These are phyloP conservation scores for Aphaenogaster floridana DNA, from an alignment of 1,140 invertebrate species.

Conservation along the genomic window DNA sequence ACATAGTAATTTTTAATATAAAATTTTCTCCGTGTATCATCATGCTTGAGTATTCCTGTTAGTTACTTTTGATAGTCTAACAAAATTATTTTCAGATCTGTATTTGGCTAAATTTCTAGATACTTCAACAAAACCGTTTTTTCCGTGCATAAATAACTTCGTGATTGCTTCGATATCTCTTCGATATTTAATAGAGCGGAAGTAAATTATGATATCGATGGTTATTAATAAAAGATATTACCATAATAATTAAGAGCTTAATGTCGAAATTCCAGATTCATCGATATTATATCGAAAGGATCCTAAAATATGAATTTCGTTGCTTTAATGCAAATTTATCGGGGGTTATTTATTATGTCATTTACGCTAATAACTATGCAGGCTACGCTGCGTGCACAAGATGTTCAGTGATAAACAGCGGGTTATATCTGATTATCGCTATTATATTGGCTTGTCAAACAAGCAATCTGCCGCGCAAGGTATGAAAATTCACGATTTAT, in stretches of 20 bases:
- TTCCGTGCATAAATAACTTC: neutral
- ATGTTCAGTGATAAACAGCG: neutral
- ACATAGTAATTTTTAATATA: no score
- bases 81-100: no score
- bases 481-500: slow-evolving; percentile 24
- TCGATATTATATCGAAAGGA: neutral
- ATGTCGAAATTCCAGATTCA: neutral
- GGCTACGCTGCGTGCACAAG: neutral
- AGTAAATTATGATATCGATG: neutral
- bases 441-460: slow-evolving; percentile 12
- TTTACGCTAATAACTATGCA: neutral
- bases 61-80: no score
- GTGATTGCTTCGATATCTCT: neutral
- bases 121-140: no score
- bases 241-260: neutral
- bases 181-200: neutral
- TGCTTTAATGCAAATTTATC: neutral
- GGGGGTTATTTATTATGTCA: neutral
- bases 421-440: neutral
- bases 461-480: neutral
- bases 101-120: no score
- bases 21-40: no score
- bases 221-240: neutral
- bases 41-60: no score
- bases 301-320: slow-evolving; percentile 10